Conservation (phyloP, 2,888 invertebrate genomes). For the Rhingia rostrata region DNA sequence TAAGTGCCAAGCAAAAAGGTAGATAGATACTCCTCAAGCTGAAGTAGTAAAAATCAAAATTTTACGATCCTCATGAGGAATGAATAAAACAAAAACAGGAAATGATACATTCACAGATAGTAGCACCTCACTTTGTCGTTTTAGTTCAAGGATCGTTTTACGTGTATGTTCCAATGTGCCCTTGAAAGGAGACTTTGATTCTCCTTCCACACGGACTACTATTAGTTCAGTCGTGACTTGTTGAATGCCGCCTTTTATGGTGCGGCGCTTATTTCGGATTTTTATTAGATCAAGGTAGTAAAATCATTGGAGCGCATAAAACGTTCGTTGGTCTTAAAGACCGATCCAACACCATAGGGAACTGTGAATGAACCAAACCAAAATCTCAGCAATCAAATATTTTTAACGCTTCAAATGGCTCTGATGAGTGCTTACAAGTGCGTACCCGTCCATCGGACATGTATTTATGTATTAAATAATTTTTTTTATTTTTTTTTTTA, state of each 20-base stretch:
- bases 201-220: constrained; percentile 15
- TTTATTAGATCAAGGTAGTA: constrained; percentile 41
- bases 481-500: constrained; percentile 31
- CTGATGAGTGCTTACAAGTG: constrained; percentile 14
- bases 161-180: constrained; percentile 29
- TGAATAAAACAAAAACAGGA: constrained; percentile 21
- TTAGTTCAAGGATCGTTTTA: constrained; percentile 44
- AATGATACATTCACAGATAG: constrained; percentile 31
- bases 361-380: constrained; percentile 37
- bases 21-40: constrained; percentile 39
- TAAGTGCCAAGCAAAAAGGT: constrained; percentile 30
- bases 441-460: constrained; percentile 3
- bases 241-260: constrained; percentile 33
- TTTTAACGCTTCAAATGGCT: constrained; percentile 55
- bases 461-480: constrained; percentile 37
- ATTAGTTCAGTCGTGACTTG: constrained; percentile 42
- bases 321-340: constrained; percentile 47
- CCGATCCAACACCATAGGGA: constrained; percentile 29
- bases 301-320: constrained; percentile 52
- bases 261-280: background rate
- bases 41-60: constrained; percentile 48
- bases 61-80: constrained; percentile 56
- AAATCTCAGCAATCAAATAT: constrained; percentile 38
- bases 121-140: constrained; percentile 13
- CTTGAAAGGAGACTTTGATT: constrained; percentile 29